phyloP scores from a whole-genome alignment of 2,888 invertebrate species.

The Caenorhabditis japonica region DNA sequence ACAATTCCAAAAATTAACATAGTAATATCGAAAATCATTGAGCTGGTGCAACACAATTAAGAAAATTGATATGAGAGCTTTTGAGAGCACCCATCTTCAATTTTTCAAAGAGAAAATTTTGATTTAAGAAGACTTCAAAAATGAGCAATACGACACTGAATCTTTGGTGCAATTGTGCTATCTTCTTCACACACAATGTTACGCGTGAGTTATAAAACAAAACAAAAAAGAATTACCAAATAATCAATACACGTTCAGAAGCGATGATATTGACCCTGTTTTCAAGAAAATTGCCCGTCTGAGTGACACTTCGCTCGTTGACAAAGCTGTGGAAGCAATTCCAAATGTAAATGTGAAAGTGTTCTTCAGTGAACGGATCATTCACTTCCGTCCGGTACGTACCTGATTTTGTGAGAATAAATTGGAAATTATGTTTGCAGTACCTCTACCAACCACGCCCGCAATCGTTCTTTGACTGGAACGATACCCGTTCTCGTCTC shows the following conservation, averaged over 20 bases:
- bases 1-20: too few relatives aligned
- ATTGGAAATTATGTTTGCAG: slow-evolving; percentile 12
- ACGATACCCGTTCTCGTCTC: slow-evolving; percentile 38
- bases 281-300: slow-evolving; percentile 45
- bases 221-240: background rate
- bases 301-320: slow-evolving; percentile 3
- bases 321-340: slow-evolving; percentile 23
- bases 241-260: slow-evolving; percentile 6
- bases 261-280: slow-evolving; percentile 29
- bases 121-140: slow-evolving; percentile 38
- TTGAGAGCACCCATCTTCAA: too few relatives aligned
- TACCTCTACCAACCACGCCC: slow-evolving; percentile 31
- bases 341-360: slow-evolving; percentile 7
- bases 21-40: too few relatives aligned
- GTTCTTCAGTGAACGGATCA: slow-evolving; percentile 33
- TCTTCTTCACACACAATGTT: slow-evolving; percentile 21
- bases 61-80: too few relatives aligned
- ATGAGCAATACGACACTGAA: slow-evolving; percentile 27
- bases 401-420: background rate
- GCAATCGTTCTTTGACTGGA: slow-evolving; percentile 45
- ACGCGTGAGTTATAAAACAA: slow-evolving; percentile 14
- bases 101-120: background rate
- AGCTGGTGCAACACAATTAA: too few relatives aligned
- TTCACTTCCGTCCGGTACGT: slow-evolving; percentile 35
- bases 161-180: slow-evolving; percentile 18